phyloP scores from a whole-genome alignment of 2,888 invertebrate genomes.

The Cryptus viduatorius region DNA sequence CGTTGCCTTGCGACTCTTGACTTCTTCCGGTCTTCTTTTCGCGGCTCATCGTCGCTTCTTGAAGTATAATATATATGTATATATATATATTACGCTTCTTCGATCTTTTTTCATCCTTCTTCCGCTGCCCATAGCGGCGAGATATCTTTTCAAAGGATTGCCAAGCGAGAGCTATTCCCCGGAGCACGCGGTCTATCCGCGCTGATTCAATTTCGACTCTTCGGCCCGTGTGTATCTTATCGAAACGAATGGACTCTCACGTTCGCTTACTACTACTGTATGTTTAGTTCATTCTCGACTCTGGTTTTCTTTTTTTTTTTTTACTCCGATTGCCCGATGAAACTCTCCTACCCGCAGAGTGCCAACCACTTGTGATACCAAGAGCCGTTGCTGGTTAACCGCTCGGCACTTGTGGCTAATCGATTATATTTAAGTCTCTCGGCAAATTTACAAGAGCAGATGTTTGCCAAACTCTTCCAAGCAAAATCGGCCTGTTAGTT shows the following conservation, averaged over 20 bases:
- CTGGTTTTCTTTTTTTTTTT: neutral
- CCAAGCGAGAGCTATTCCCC: neutral
- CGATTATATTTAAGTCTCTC: conserved; percentile 19
- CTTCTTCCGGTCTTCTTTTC: conserved; percentile 27
- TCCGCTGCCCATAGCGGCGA: neutral
- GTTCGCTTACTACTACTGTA: conserved; percentile 5
- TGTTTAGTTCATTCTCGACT: neutral
- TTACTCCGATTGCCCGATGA: neutral
- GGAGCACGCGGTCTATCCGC: conserved; percentile 7
- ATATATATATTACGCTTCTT: neutral
- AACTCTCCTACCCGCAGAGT: conserved; percentile 20
- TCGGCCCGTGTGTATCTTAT: conserved; percentile 10
- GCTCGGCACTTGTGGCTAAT: conserved; percentile 23
- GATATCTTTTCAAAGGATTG: conserved; percentile 6
- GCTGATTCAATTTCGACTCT: conserved; percentile 15
- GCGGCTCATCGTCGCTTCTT: conserved; percentile 12
- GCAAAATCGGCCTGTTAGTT: neutral
- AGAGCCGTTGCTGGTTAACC: conserved; percentile 18
- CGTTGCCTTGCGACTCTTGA: conserved; percentile 1
- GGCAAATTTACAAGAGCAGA: conserved; percentile 7
- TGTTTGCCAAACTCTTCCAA: conserved; percentile 4
- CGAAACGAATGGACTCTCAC: conserved; percentile 18
- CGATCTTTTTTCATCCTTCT: neutral
- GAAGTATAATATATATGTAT: neutral
- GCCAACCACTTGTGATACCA: conserved; percentile 25